These are phyloP conservation scores for Bos javanicus DNA, from an alignment of 2,113 vertebrate genomes.

Conservation along the genomic window DNA sequence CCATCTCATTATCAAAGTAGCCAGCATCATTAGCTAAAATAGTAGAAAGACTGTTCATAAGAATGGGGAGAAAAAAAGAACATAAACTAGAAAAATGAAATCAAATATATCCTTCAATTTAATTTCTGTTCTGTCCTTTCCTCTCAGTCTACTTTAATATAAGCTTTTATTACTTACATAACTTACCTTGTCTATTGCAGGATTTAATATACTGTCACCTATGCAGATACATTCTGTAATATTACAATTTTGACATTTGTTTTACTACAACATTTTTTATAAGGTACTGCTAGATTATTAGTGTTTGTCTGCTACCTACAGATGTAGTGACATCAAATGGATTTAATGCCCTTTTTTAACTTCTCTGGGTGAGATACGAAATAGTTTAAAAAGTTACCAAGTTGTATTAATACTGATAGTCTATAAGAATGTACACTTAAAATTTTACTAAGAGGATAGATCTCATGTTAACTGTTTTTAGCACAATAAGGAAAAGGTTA, in stretches of 20 bases:
- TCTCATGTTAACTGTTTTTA: background rate
- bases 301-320: background rate
- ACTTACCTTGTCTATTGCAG: background rate
- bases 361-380: background rate
- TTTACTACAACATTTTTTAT: background rate
- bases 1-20: slow-evolving; percentile 90
- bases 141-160: background rate
- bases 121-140: background rate
- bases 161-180: background rate
- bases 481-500: background rate
- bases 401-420: background rate
- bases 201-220: background rate
- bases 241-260: background rate
- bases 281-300: background rate
- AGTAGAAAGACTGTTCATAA: slow-evolving; percentile 1
- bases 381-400: background rate
- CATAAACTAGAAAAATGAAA: background rate
- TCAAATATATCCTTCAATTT: background rate
- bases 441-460: background rate
- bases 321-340: background rate
- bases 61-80: background rate
- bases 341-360: background rate
- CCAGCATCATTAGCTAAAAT: slow-evolving; percentile 90
- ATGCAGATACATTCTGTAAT: background rate
- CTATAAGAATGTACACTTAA: background rate